These are phyloP conservation scores for Zoanthus sansibaricus DNA, from an alignment of 92 coral and sea anemone species.

Conservation along the genomic window DNA sequence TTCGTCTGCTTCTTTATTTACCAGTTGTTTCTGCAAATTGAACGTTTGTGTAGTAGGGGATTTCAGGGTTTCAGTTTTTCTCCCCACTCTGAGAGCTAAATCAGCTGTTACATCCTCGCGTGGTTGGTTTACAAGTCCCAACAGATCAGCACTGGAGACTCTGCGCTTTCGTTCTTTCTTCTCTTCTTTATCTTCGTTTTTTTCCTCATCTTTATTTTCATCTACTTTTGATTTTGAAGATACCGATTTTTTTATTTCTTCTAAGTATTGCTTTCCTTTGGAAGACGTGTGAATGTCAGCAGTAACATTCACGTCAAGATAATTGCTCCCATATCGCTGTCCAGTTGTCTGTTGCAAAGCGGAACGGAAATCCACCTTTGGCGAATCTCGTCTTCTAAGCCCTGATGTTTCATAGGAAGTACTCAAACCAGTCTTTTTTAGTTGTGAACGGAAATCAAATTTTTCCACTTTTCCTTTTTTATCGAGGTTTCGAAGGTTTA, in stretches of 20 bases:
- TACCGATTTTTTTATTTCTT: conserved; percentile 46
- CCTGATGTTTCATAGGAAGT: conserved; percentile 18
- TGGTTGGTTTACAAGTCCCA: conserved; percentile 72
- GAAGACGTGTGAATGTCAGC: background rate
- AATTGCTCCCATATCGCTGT: background rate
- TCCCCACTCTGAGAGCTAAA: conserved; percentile 58
- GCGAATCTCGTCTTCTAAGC: conserved; percentile 43
- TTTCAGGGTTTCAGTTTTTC: conserved; percentile 59
- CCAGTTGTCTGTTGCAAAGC: conserved; percentile 21
- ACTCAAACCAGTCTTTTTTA: conserved; percentile 62
- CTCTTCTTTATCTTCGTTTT: conserved; percentile 34
- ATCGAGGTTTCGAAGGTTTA: conserved; percentile 49
- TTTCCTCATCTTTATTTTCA: conserved; percentile 27
- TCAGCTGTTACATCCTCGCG: conserved; percentile 52
- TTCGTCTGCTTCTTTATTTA: conserved; percentile 64
- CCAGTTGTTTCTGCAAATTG: conserved; percentile 46
- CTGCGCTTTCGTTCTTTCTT: conserved; percentile 55
- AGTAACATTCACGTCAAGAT: conserved; percentile 10
- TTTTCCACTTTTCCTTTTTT: conserved; percentile 36
- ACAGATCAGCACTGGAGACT: conserved; percentile 82
- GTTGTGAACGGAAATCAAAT: conserved; percentile 69
- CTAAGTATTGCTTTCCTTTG: conserved; percentile 44
- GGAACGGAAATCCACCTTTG: conserved; percentile 58
- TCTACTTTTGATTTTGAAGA: conserved; percentile 27
- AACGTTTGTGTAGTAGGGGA: conserved; percentile 47